phyloP scores from a whole-genome alignment of 2,888 invertebrate species.

The Clunio marinus region DNA sequence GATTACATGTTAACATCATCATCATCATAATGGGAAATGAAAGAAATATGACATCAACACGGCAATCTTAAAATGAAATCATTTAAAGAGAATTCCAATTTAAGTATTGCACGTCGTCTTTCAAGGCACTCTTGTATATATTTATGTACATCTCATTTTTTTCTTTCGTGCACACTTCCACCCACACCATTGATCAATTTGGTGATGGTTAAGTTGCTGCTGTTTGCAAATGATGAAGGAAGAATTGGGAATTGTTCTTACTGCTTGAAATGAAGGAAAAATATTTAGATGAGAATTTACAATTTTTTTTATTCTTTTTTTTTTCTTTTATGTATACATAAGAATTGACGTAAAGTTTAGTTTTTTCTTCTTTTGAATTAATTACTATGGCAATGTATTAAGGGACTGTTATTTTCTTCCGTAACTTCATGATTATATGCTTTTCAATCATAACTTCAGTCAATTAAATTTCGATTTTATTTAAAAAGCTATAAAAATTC shows the following conservation, averaged over 20 bases:
- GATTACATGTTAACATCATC: slow-evolving; percentile 5
- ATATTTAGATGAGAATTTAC: background rate
- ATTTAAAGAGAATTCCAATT: background rate
- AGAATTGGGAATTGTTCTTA: background rate
- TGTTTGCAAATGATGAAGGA: background rate
- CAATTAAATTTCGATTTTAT: too few relatives aligned
- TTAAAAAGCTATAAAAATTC: too few relatives aligned
- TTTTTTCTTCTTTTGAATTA: background rate
- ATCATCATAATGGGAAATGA: background rate
- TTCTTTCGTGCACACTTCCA: background rate
- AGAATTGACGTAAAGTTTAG: background rate
- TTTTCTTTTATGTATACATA: too few relatives aligned
- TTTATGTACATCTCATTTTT: background rate
- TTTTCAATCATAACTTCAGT: too few relatives aligned
- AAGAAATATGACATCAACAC: slow-evolving; percentile 15
- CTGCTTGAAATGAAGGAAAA: background rate
- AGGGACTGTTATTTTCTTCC: too few relatives aligned
- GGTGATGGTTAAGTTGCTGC: background rate
- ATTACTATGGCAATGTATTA: background rate
- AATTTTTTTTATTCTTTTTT: background rate
- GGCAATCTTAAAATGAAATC: slow-evolving; percentile 1
- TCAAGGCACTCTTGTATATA: background rate
- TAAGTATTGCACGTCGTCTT: background rate
- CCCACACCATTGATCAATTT: background rate
- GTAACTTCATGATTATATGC: too few relatives aligned